Evolutionary conservation across 2,888 invertebrate genomes (phyloP).

Genomic region (Sturmia bella): DNA sequence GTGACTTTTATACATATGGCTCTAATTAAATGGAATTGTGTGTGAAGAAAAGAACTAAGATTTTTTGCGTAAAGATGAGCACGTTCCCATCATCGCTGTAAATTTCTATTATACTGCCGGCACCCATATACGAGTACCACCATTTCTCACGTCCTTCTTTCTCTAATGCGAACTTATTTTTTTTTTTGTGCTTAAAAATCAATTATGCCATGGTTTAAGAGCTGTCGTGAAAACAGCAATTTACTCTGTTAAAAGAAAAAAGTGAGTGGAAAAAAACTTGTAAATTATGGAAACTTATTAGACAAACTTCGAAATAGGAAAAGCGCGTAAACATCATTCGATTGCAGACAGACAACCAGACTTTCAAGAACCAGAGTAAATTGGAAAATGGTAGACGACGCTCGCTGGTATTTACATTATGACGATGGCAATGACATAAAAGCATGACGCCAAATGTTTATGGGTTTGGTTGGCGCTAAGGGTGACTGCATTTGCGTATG

Average conservation of each 20-base stretch:
- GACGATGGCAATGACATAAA: constrained; percentile 39
- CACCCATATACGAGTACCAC: too few relatives aligned
- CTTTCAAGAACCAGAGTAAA: constrained; percentile 7
- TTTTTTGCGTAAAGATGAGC: too few relatives aligned
- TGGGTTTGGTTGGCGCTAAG: not conserved
- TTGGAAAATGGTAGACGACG: constrained; percentile 26
- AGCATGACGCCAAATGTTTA: constrained; percentile 48
- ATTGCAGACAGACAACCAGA: constrained; percentile 26
- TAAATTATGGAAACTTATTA: not conserved
- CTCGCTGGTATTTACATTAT: not conserved
- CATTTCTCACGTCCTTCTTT: not conserved
- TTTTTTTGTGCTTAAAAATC: not conserved
- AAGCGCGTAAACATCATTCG: constrained; percentile 18
- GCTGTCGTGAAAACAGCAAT: constrained; percentile 29
- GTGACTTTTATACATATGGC: too few relatives aligned
- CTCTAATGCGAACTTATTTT: not conserved
- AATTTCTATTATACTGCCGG: too few relatives aligned
- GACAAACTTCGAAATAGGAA: constrained; percentile 1
- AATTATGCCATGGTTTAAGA: constrained; percentile 10
- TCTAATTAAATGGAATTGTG: too few relatives aligned
- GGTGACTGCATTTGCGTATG: not conserved
- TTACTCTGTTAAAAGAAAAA: constrained; percentile 23
- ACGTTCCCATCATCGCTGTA: too few relatives aligned
- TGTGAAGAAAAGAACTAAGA: too few relatives aligned
- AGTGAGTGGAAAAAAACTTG: not conserved